Percentiles rank a stretch among this genome's conserved stretches.
These are phyloP conservation scores for Psittacara wagleri DNA, from an alignment of 2,113 vertebrate species.

Conservation along the genomic window DNA sequence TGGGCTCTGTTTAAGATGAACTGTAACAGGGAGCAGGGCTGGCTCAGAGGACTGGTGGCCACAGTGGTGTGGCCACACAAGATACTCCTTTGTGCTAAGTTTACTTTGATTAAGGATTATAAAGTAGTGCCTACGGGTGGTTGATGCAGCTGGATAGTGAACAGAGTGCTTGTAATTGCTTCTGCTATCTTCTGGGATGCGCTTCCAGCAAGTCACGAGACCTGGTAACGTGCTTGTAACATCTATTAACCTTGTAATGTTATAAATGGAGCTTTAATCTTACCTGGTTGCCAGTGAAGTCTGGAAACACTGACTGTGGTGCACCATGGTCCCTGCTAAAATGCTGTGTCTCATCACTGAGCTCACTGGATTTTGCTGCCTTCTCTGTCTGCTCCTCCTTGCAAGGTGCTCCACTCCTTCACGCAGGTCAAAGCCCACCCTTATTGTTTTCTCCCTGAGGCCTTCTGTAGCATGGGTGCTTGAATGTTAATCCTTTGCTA, in stretches of 20 bases:
- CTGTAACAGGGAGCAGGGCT: background rate
- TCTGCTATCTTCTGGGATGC: slow-evolving; percentile 12
- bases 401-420: background rate
- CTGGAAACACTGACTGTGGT: background rate
- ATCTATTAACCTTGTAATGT: slow-evolving; percentile 44
- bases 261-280: background rate
- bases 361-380: background rate
- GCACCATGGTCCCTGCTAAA: background rate
- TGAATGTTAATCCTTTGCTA: background rate
- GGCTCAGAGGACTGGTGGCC: background rate
- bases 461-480: background rate
- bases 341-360: background rate
- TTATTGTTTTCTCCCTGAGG: background rate
- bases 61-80: background rate
- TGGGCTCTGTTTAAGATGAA: background rate
- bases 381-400: background rate
- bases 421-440: background rate
- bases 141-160: slow-evolving; percentile 13
- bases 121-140: background rate
- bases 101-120: background rate
- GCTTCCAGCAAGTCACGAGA: slow-evolving; percentile 30
- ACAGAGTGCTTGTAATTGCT: slow-evolving; percentile 14
- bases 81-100: background rate
- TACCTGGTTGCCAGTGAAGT: background rate
- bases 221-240: background rate